phyloP scores from a whole-genome alignment of 2,797 vertebrate genomes.

The Epinephelus malabaricus region DNA sequence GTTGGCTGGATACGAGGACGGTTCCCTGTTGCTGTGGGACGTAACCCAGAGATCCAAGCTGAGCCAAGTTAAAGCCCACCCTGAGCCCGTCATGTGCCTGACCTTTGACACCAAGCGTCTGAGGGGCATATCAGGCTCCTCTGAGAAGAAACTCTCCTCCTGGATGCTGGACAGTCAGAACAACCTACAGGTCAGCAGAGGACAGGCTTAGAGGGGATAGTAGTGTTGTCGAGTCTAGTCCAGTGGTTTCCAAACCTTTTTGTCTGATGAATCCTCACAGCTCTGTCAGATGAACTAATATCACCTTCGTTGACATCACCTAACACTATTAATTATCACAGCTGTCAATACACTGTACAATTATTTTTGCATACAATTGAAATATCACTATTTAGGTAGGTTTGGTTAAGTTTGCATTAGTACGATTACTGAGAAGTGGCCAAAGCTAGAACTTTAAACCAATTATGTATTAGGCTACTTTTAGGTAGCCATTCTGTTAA shows the following conservation, averaged over 20 bases:
- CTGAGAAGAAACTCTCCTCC: conserved; percentile 90
- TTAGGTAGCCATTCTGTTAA: neutral
- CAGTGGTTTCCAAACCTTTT: neutral
- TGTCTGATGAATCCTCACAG: neutral
- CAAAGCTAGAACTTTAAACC: neutral
- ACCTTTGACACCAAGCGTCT: conserved; percentile 90
- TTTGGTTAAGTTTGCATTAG: neutral
- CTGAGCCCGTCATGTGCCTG: conserved; percentile 95
- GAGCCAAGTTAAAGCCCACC: conserved; percentile 88
- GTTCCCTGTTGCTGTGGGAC: conserved; percentile 94
- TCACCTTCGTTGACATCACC: neutral
- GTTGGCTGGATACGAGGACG: conserved; percentile 95
- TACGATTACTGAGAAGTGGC: neutral
- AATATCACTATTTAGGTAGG: neutral
- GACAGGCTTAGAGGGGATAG: neutral
- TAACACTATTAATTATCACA: neutral
- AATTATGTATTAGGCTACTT: neutral
- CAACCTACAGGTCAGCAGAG: conserved; percentile 92
- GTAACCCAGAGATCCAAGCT: conserved; percentile 86
- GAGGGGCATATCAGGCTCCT: conserved; percentile 93
- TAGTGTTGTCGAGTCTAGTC: neutral
- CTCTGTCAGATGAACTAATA: too few species aligned
- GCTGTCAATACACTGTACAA: neutral
- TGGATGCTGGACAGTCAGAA: conserved; percentile 92
- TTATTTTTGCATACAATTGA: neutral